These are phyloP conservation scores for Tragelaphus scriptus DNA, from an alignment of 2,113 vertebrate genomes.

Conservation along the genomic window DNA sequence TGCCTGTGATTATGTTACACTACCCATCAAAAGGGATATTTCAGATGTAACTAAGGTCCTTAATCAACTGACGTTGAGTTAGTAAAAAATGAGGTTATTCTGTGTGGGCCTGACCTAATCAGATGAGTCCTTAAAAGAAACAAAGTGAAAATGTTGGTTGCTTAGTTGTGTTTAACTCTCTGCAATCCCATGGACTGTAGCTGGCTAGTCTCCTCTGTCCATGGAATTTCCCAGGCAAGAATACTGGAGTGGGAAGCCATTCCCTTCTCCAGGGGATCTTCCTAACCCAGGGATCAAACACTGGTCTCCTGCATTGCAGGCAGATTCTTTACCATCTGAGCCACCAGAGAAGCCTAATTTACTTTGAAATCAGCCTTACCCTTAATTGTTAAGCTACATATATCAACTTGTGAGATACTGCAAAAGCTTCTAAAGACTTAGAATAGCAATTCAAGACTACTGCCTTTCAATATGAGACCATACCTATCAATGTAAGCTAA, in stretches of 20 bases:
- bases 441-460: not conserved
- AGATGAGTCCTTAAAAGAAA: not conserved
- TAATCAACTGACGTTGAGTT: not conserved
- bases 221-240: not conserved
- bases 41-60: not conserved
- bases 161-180: not conserved
- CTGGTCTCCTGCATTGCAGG: not conserved
- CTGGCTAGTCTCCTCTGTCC: not conserved
- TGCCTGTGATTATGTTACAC: not conserved
- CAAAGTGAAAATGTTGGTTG: not conserved
- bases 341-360: not conserved
- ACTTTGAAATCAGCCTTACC: not conserved
- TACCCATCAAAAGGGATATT: not conserved
- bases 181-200: not conserved
- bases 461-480: not conserved
- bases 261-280: not conserved
- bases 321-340: not conserved
- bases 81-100: not conserved
- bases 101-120: not conserved
- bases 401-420: not conserved
- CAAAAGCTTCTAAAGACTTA: not conserved
- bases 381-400: not conserved
- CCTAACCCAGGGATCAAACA: not conserved
- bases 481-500: not conserved
- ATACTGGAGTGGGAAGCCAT: not conserved